Evolutionary conservation across 37 sponge, comb jelly and placozoan species (phyloP).

Genomic region (Axinella damicornis): DNA sequence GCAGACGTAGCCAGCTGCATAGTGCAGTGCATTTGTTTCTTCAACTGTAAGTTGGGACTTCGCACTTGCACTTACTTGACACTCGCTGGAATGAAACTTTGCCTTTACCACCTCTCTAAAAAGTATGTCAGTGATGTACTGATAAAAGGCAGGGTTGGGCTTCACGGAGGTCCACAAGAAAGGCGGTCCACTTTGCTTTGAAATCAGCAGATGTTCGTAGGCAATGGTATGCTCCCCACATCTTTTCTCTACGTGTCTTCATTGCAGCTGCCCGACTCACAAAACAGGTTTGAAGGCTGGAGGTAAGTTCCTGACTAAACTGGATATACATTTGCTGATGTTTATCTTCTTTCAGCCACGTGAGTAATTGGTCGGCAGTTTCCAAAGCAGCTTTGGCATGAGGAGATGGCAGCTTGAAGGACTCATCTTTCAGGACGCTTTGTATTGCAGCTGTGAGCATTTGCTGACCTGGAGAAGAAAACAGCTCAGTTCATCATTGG

Average conservation of each 20-base stretch:
- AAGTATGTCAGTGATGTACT: neutral
- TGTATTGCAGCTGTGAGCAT: too few species aligned
- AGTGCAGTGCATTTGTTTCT: neutral
- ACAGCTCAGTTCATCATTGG: too few species aligned
- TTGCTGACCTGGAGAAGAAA: too few species aligned
- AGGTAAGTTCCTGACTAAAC: too few species aligned
- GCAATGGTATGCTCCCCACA: neutral
- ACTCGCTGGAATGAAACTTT: neutral
- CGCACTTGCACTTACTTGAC: neutral
- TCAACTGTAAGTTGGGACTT: neutral
- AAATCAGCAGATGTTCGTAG: neutral
- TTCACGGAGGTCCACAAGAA: neutral
- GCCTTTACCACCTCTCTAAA: neutral
- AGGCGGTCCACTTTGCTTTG: neutral
- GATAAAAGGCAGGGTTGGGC: neutral
- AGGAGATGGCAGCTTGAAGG: too few species aligned
- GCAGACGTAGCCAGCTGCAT: neutral
- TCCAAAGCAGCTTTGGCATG: neutral
- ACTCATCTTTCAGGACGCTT: too few species aligned
- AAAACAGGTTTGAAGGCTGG: too few species aligned
- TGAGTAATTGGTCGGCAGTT: neutral
- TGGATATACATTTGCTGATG: too few species aligned
- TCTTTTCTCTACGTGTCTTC: neutral
- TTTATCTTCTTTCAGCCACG: too few species aligned
- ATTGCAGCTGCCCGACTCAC: neutral